Evolutionary conservation across 1,140 invertebrate genomes (phyloP).

Genomic region (Varroa destructor): DNA sequence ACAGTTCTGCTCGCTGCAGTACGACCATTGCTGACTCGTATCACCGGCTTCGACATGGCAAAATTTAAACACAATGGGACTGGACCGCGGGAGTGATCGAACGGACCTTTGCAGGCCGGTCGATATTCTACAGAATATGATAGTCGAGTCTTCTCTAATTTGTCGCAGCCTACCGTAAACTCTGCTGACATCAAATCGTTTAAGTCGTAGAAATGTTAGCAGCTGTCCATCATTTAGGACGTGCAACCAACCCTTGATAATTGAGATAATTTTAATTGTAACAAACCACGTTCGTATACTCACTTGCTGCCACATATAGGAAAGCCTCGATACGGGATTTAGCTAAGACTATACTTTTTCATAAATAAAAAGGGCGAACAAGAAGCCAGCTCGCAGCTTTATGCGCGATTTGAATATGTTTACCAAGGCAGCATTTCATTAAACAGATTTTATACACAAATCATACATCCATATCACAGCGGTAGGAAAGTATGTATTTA

Average conservation of each 20-base stretch:
- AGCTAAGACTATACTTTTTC: no score
- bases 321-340: no score
- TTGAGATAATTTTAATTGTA: no score
- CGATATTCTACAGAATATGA: neutral
- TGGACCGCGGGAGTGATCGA: neutral
- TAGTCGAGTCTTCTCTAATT: neutral
- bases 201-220: neutral
- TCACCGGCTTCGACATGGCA: neutral
- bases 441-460: no score
- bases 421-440: no score
- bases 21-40: constrained; percentile 1
- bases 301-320: no score
- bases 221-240: neutral
- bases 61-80: neutral
- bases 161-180: neutral
- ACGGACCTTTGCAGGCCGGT: neutral
- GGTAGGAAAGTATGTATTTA: no score
- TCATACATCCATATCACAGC: no score
- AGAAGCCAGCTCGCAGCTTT: no score
- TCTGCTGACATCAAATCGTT: constrained; percentile 3
- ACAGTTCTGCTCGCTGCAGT: neutral
- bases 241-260: neutral
- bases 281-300: no score
- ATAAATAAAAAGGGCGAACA: no score
- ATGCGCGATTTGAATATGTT: no score